These are phyloP conservation scores for Anneissia japonica DNA, from an alignment of 35 echinoderm and acorn worm genomes.

Conservation along the genomic window DNA sequence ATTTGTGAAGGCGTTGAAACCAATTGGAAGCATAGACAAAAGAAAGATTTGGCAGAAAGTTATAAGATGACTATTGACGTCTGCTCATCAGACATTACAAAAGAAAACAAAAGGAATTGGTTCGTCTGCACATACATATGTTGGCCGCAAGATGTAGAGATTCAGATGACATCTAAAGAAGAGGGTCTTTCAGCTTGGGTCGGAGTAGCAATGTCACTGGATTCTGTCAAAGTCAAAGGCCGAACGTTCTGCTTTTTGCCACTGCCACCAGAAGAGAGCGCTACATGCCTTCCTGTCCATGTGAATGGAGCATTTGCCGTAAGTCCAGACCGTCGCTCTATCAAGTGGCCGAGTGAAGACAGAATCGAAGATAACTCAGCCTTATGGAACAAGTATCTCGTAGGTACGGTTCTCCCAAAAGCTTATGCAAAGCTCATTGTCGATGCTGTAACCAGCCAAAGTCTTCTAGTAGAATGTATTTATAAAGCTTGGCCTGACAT, in stretches of 20 bases:
- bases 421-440: conserved; percentile 22
- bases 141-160: neutral
- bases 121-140: neutral
- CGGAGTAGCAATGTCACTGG: conserved; percentile 10
- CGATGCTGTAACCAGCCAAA: neutral
- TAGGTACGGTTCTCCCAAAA: conserved; percentile 43
- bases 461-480: neutral
- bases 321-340: conserved; percentile 47
- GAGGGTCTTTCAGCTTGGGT: conserved; percentile 21
- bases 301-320: conserved; percentile 86
- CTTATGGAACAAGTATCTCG: conserved; percentile 65
- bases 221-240: neutral
- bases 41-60: too few species aligned
- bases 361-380: conserved; percentile 49
- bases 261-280: conserved; percentile 44
- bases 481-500: conserved; percentile 4
- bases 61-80: too few species aligned
- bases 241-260: conserved; percentile 85
- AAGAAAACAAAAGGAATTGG: too few species aligned
- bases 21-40: too few species aligned
- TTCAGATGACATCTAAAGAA: neutral
- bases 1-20: too few species aligned
- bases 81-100: too few species aligned
- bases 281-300: conserved; percentile 72
- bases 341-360: conserved; percentile 71